Conservation (phyloP, 2,113 vertebrate genomes). For the Zosterops lateralis region DNA sequence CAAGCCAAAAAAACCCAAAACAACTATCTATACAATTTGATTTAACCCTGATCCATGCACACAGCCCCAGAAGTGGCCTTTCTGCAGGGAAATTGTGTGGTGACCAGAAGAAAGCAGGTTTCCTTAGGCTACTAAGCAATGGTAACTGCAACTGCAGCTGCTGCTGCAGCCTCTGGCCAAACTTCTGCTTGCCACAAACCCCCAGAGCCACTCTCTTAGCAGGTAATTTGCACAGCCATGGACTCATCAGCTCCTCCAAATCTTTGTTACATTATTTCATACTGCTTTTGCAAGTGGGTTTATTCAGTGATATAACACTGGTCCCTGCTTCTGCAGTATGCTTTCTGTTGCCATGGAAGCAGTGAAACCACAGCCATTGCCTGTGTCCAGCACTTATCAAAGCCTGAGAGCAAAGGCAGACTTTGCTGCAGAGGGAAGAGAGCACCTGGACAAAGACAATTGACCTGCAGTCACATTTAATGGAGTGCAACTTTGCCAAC, state of each 20-base stretch:
- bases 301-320: neutral
- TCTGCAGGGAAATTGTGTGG: neutral
- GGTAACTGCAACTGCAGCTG: neutral
- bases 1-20: neutral
- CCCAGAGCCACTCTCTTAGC: neutral
- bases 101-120: neutral
- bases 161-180: neutral
- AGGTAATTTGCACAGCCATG: neutral
- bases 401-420: neutral
- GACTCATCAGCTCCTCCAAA: neutral
- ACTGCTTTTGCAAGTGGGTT: neutral
- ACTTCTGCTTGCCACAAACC: neutral
- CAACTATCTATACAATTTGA: neutral
- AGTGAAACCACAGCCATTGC: neutral
- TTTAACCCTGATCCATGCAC: neutral
- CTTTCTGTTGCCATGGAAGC: conserved; percentile 37
- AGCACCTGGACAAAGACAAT: neutral
- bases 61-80: neutral
- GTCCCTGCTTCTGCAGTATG: neutral
- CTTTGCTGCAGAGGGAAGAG: neutral
- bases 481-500: neutral
- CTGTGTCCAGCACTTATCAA: neutral
- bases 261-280: neutral
- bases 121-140: neutral
- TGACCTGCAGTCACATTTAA: neutral